These are phyloP conservation scores for Ariopsis seemanni DNA, from an alignment of 2,113 vertebrate genomes.

Conservation along the genomic window DNA sequence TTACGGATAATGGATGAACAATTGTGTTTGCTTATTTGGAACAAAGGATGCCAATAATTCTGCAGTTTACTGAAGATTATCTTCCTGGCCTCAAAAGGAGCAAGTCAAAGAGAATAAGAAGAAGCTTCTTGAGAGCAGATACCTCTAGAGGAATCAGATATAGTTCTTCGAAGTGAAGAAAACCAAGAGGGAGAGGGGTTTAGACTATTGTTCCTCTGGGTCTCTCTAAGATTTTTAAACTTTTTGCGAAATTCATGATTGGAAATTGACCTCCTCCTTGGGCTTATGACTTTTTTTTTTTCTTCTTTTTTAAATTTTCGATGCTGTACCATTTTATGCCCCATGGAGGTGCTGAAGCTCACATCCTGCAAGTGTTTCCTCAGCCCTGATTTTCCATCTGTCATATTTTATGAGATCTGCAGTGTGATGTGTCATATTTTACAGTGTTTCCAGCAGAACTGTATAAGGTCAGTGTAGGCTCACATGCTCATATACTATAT, in stretches of 20 bases:
- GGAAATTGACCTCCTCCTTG: not conserved
- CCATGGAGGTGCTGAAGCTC: constrained; percentile 1
- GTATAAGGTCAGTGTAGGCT: constrained; percentile 14
- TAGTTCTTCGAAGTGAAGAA: not conserved
- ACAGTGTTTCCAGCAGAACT: constrained; percentile 14
- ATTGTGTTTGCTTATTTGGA: not conserved
- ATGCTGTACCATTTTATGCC: not conserved
- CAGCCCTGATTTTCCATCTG: constrained; percentile 7
- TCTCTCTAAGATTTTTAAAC: not conserved
- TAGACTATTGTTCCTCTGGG: not conserved
- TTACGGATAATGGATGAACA: too few species aligned
- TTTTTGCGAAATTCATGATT: not conserved
- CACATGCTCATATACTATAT: constrained; percentile 17
- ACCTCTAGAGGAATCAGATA: not conserved
- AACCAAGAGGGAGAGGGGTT: not conserved
- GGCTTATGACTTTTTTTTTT: not conserved
- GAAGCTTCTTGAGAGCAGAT: not conserved
- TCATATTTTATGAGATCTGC: constrained; percentile 27
- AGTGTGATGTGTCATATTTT: constrained; percentile 38
- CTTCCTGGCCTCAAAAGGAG: not conserved
- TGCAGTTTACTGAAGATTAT: not conserved
- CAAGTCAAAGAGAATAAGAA: not conserved
- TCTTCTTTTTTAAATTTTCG: not conserved
- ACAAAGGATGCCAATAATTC: not conserved
- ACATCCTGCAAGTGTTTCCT: not conserved